Conservation (phyloP, 2,113 vertebrate species). For the Jaculus jaculus region DNA sequence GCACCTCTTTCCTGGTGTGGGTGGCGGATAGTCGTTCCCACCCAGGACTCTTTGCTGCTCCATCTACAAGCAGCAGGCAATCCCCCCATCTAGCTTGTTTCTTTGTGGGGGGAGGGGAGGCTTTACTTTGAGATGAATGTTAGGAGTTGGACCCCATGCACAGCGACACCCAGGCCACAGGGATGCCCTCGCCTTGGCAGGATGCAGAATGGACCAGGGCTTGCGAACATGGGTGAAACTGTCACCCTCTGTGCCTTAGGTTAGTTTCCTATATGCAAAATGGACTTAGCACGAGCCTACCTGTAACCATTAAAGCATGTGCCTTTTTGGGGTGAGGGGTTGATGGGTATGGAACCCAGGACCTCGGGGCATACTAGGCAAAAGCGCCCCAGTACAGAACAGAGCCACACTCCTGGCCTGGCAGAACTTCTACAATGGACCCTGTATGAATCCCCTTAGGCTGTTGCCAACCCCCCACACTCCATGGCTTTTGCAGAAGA, state of each 20-base stretch:
- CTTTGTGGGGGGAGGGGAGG: background rate
- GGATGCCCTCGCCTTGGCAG: background rate
- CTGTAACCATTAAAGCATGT: no score
- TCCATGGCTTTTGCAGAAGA: background rate
- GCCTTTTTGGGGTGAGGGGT: no score
- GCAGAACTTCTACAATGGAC: background rate
- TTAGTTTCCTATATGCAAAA: background rate
- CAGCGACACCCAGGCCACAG: background rate
- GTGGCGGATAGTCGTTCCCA: fast-evolving
- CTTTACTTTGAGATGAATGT: no score
- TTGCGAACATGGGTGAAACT: fast-evolving
- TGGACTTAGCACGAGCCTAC: no score
- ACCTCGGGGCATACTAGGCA: background rate
- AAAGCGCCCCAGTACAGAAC: no score
- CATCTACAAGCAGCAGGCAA: fast-evolving
- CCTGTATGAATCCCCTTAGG: background rate
- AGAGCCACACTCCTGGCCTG: background rate
- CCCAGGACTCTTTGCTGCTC: background rate
- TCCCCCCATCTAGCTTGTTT: background rate
- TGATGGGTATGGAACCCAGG: background rate
- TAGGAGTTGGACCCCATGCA: fast-evolving
- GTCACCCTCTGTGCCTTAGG: background rate
- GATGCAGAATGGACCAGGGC: background rate
- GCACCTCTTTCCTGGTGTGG: background rate
- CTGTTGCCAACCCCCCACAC: no score